Conservation (phyloP, 1,140 invertebrate species). For the Hylyphantes graminicola region DNA sequence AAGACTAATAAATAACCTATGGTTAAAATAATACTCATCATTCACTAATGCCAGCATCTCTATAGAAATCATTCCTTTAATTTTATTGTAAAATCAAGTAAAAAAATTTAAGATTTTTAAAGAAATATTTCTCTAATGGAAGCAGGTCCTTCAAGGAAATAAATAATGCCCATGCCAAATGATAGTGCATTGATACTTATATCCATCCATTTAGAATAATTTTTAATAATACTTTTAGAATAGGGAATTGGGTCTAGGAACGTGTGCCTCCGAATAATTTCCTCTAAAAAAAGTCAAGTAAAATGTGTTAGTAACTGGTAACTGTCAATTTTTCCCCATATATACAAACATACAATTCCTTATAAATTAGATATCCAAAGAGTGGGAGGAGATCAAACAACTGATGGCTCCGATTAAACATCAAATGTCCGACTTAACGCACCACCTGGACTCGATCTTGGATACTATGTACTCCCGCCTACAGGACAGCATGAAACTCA, state of each 20-base stretch:
- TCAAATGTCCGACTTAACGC: background rate
- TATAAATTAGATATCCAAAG: slow-evolving; percentile 1
- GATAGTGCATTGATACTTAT: too few species aligned
- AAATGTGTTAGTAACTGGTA: background rate
- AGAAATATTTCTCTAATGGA: background rate
- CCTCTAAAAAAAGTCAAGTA: background rate
- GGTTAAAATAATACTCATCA: too few species aligned
- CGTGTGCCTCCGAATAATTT: background rate
- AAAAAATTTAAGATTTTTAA: background rate
- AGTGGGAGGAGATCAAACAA: slow-evolving; percentile 12
- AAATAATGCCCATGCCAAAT: background rate
- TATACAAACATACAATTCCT: background rate
- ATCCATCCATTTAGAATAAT: too few species aligned
- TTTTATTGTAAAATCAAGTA: background rate
- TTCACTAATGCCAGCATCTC: background rate
- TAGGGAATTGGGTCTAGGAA: background rate
- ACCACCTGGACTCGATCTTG: background rate
- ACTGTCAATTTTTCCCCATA: background rate
- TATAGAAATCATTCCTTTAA: background rate
- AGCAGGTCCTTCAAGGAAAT: background rate
- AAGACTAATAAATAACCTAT: too few species aligned
- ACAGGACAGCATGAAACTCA: background rate
- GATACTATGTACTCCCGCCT: background rate
- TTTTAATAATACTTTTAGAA: background rate
- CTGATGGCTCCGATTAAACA: background rate